Conservation (phyloP, 2,888 invertebrate genomes). For the Dorcus hopei region DNA sequence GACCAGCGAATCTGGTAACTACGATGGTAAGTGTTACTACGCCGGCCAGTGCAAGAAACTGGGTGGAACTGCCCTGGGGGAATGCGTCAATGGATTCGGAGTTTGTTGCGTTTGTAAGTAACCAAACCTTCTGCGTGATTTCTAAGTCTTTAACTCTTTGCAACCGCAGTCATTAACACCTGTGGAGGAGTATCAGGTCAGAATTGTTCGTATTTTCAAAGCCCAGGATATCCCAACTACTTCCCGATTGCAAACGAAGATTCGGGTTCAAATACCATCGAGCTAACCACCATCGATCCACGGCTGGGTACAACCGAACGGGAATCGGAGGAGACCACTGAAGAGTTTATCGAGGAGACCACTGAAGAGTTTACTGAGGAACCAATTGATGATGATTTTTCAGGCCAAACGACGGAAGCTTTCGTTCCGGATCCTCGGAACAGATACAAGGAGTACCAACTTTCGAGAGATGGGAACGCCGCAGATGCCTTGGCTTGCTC, state of each 20-base stretch:
- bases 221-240: slow-evolving; percentile 63
- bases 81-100: slow-evolving; percentile 71
- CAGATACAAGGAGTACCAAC: slow-evolving; percentile 18
- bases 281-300: neutral
- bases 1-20: slow-evolving; percentile 52
- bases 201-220: slow-evolving; percentile 69
- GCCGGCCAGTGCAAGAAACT: slow-evolving; percentile 62
- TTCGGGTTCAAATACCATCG: neutral
- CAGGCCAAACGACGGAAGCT: neutral
- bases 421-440: slow-evolving; percentile 33
- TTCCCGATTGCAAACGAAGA: slow-evolving; percentile 27
- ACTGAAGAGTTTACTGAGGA: neutral
- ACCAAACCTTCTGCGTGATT: neutral
- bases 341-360: neutral
- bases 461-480: slow-evolving; percentile 21
- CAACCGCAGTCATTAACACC: slow-evolving; percentile 57
- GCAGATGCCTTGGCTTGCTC: slow-evolving; percentile 62
- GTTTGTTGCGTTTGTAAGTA: slow-evolving; percentile 74
- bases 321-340: neutral
- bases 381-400: slow-evolving; percentile 1
- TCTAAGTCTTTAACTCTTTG: neutral
- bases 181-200: slow-evolving; percentile 65
- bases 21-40: slow-evolving; percentile 71
- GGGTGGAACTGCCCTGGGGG: slow-evolving; percentile 63
- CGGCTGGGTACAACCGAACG: neutral